A percentile compares a stretch with the other conserved stretches of the same genome.
Evolutionary conservation across 2,113 vertebrate species (phyloP).

Genomic region (Hassar affinis): DNA sequence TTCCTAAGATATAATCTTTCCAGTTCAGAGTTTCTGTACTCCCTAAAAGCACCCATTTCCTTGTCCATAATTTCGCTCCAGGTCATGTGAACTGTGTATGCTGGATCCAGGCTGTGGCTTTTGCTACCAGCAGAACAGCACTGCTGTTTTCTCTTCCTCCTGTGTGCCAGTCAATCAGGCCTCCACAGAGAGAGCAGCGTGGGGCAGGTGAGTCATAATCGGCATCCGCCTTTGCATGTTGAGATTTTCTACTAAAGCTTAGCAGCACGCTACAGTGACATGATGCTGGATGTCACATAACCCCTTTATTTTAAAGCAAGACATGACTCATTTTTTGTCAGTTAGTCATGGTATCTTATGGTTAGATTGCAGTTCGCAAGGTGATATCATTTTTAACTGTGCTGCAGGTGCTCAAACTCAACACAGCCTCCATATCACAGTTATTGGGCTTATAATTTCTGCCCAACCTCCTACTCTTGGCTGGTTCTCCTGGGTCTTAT

Average conservation of each 20-base stretch:
- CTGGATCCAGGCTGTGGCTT: conserved; percentile 92
- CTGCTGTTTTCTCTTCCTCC: conserved; percentile 81
- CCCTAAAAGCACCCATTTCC: background rate
- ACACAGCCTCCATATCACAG: conserved; percentile 76
- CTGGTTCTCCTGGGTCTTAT: conserved; percentile 88
- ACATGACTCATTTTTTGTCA: background rate
- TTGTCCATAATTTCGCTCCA: conserved; percentile 58
- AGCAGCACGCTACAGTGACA: background rate
- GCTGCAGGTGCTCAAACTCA: conserved; percentile 87
- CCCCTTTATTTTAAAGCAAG: background rate
- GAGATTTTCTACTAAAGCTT: conserved; percentile 13
- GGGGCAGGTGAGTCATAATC: conserved; percentile 88
- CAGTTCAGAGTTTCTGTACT: background rate
- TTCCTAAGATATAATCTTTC: background rate
- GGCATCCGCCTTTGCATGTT: background rate
- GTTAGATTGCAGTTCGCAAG: background rate
- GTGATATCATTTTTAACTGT: background rate
- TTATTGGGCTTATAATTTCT: conserved; percentile 97
- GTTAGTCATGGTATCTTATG: background rate
- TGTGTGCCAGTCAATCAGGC: conserved; percentile 84
- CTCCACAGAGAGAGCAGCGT: conserved; percentile 84
- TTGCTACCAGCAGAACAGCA: conserved; percentile 89
- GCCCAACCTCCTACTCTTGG: conserved; percentile 92
- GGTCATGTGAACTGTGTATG: conserved; percentile 92
- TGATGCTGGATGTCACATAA: background rate